Conservation (phyloP, 2,888 invertebrate genomes). For the Ametastegia equiseti region DNA sequence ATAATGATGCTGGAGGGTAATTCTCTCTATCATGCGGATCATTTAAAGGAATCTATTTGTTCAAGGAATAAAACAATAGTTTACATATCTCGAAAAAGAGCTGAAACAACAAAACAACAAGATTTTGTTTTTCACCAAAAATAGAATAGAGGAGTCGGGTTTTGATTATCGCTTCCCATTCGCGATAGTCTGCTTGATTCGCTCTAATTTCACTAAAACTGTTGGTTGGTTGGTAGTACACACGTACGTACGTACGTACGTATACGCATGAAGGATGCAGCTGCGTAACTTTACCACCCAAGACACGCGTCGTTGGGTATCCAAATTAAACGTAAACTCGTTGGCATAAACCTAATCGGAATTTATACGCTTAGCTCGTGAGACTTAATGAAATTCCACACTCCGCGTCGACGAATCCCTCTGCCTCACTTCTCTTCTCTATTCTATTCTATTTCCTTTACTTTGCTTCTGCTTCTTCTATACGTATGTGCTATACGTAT, state of each 20-base stretch:
- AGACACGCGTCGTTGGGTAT: slow-evolving; percentile 14
- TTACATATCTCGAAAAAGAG: no score
- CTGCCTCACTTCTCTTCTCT: neutral
- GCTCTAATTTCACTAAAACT: no score
- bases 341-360: slow-evolving; percentile 30
- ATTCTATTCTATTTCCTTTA: neutral
- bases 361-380: slow-evolving; percentile 35
- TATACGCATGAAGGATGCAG: neutral
- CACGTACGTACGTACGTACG: neutral
- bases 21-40: neutral
- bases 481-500: neutral
- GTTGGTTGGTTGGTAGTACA: no score
- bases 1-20: neutral
- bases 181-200: no score
- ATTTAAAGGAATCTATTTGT: no score
- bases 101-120: no score
- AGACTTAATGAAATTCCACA: slow-evolving; percentile 43
- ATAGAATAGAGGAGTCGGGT: no score
- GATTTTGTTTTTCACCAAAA: no score
- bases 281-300: neutral
- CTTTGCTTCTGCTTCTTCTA: neutral
- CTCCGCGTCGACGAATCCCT: slow-evolving; percentile 21
- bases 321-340: slow-evolving; percentile 37
- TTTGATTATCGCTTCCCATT: no score
- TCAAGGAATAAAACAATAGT: no score